Conservation (phyloP, 2,888 invertebrate species). For the Conistra vaccinii region DNA sequence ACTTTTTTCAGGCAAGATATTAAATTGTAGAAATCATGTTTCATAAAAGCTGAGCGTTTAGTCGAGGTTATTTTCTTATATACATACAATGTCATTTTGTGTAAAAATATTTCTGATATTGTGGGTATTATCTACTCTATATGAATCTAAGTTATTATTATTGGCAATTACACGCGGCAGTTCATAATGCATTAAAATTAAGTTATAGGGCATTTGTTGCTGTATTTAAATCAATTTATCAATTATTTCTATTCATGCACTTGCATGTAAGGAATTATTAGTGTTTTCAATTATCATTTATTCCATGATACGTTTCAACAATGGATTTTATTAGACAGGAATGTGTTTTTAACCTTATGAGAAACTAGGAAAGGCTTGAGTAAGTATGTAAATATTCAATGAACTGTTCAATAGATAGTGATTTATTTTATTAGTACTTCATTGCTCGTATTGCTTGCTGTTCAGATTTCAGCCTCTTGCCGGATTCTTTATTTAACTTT, state of each 20-base stretch:
- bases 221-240: conserved; percentile 29
- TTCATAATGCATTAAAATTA: conserved; percentile 33
- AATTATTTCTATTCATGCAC: conserved; percentile 25
- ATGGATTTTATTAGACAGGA: conserved; percentile 12
- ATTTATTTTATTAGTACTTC: conserved; percentile 4
- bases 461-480: background rate
- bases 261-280: background rate
- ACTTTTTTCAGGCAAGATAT: background rate
- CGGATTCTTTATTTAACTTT: background rate
- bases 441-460: background rate
- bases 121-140: conserved; percentile 24
- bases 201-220: conserved; percentile 30
- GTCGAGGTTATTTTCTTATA: background rate
- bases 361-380: background rate
- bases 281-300: conserved; percentile 26
- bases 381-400: conserved; percentile 10
- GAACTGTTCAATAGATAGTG: background rate
- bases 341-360: conserved; percentile 1
- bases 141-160: conserved; percentile 39
- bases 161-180: conserved; percentile 24
- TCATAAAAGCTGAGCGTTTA: no score
- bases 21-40: background rate
- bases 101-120: background rate
- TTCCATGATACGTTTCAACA: conserved; percentile 10
- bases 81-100: background rate